A percentile compares a stretch with the other conserved stretches of the same genome.
Evolutionary conservation across 2,888 invertebrate species (phyloP).

Genomic region (Platycheirus rosarum): DNA sequence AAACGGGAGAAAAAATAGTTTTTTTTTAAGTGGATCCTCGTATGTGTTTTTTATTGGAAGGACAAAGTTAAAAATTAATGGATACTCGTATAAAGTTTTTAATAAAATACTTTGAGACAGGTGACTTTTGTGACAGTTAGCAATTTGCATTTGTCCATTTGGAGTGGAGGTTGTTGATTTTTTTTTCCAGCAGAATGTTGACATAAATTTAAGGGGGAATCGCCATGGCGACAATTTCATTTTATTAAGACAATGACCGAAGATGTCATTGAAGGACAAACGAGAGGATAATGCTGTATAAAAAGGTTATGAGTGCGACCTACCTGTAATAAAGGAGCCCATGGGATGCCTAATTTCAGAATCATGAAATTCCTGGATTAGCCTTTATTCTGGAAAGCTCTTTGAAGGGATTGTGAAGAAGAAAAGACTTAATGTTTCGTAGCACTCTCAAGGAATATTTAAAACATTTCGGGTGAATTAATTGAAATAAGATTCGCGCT

Average conservation of each 20-base stretch:
- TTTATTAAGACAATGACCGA: constrained; percentile 14
- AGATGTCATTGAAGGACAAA: constrained; percentile 27
- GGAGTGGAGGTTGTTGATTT: not conserved
- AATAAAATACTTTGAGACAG: constrained; percentile 12
- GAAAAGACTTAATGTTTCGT: too few species aligned
- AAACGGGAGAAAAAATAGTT: not conserved
- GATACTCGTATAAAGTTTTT: constrained; percentile 8
- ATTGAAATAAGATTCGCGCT: too few species aligned
- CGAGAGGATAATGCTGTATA: constrained; percentile 16
- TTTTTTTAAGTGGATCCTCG: not conserved
- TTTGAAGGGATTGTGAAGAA: not conserved
- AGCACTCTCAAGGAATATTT: too few species aligned
- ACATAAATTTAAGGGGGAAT: constrained; percentile 6
- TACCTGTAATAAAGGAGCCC: not conserved
- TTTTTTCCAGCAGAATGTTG: constrained; percentile 4
- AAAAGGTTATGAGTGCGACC: constrained; percentile 12
- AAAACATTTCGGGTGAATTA: too few species aligned
- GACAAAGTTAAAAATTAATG: constrained; percentile 21
- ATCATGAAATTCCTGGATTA: constrained; percentile 1
- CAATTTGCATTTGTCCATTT: not conserved
- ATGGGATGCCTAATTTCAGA: not conserved
- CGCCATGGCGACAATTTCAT: not conserved
- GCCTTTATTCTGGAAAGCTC: not conserved
- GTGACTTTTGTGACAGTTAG: not conserved
- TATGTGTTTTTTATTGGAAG: not conserved